Base-by-base conservation (phyloP, 92 coral and sea anemone genomes). In the Heteractis magnifica region DNA sequence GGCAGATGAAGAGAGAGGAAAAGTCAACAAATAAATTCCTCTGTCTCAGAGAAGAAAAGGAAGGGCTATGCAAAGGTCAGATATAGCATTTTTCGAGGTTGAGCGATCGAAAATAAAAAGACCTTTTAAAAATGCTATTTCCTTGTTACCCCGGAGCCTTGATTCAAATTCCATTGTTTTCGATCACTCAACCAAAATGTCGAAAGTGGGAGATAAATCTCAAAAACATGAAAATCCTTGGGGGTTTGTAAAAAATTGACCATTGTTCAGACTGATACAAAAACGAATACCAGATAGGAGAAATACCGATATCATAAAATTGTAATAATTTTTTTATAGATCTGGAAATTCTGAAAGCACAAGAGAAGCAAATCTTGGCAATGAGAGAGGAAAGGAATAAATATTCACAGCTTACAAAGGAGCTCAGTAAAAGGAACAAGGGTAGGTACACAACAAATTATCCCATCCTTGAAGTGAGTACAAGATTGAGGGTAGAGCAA, bases 1-100 rank as follows among this genome's bases (percentile, higher is more conserved):
- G 94, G 49, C 79, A 79, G 56, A 85, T 78, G 81, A 91, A 84
- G 41, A 81, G 94, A 84, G 88, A 78, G 19, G 83, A 78, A 52
- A 52, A 50, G 60, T 72, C 59, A 52, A 70, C 13, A 52, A 51
- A 15, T 13, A 85, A 78, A 18, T 44, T 85, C 5, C 56, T 65
- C 6, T 76, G 55, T 6, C 60, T 85, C 13, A 21, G 64, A 13
- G 34, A 49, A 78, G 56, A 78, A 74, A 72, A 70, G n/a, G 34
- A 34, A 5, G 77, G 53, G 9, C 49, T 85, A 1, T 50, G 55
- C 77, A 77, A 75, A 7, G 79, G 88, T 78, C 8, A 62, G 70
- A 8, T 18, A 62, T 62, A n/a, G 6, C 2, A n/a, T 34, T 34
- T 26, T 26, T 34, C 44, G 44, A 34, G 44, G 44, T 34, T 34